Evolutionary conservation across 2,888 invertebrate genomes (phyloP), one percentile per base, ranked within the genome.

Genomic region (Pollenia labialis): DNA sequence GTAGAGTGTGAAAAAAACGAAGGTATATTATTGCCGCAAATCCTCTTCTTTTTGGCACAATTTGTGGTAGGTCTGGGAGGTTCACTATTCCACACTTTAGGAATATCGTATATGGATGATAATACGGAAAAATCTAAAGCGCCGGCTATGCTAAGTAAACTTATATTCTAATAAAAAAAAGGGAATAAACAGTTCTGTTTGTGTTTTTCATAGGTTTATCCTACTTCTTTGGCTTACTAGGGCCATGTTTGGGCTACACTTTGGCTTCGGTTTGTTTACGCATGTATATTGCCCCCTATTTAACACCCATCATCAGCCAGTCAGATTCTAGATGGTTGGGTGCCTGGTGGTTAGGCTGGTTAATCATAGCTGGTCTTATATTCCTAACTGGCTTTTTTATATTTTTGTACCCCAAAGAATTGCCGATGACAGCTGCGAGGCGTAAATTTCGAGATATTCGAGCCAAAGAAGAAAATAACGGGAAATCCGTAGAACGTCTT

Each of bases 261-360:
- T 90, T 96, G 69, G 96, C 95, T 4, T 95, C 95, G 0, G 93
- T 95, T 75, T 95, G 95, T 68, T 92, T 96, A 12, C 95, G 95
- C 88, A 92, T 95, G 64, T 96, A 96, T 90, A 95, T 96, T 58
- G 95, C 95, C 4, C 96, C 96, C 8, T 92, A 93, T 1, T 90
- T 96, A 81, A 95, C 95, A 0, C 96, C 96, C 1, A 94, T 95
- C 0, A 95, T 97, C 64, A 94, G 94, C 9, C 95, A 94, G 60
- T 94, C 94, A 18, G 96, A 96, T 93, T 96, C 96, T 0, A 94
- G 96, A 88, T 97, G 97, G 97, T 91, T 97, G 52, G 97, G 97
- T 2, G 97, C 97, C 23, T 97, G 97, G 97, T 97, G 97, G 97
- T 90, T 96, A 50, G 96, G 96, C 0, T 96, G 96, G 95, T 93